Base-by-base conservation (phyloP, 2,888 invertebrate species). In the Dicranocentrus wangi region DNA sequence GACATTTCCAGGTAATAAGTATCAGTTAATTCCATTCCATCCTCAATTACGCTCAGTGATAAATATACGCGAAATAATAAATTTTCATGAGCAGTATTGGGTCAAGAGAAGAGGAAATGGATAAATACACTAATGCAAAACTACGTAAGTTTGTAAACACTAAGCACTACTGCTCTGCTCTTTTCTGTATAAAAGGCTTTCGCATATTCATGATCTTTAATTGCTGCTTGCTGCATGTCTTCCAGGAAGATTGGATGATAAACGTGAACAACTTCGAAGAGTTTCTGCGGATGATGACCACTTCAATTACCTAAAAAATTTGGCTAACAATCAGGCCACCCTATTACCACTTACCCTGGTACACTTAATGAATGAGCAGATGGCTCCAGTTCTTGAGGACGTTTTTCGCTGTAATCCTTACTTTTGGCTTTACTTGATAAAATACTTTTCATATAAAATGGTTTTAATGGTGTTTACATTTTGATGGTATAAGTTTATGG, bases 261-360 rank as follows among this genome's bases (percentile, higher is more conserved):
- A 75, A 42, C 27, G 82, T 25, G 61, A 83, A 28, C 25, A 61
- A 21, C 32, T 85, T 13, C 32, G 66, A 23, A 63, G n/a, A 10
- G 82, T 81, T 2, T 51, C 82, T 0, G 43, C 60, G 3, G 83
- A 85, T 63, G 65, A 81, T 2, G 75, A 83, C 8, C 85, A 85
- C 66, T 85, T 82, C 65, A 23, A 73, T n/a, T 85, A 81, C 47
- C 39, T 85, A 3, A 82, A 81, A 53, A 77, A 76, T 28, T n/a
- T 85, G 7, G 81, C 83, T 2, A 43, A 82, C 21, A 82, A 72
- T 51, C 85, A 85, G 51, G 53, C 82, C 2, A 58, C 81, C 1
- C 81, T 81, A 19, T 47, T 82, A 3, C 85, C 85, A 3, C 63
- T 85, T 3, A 81, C 85, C 0, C 47, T 85, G 23, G 71, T 82